phyloP scores from a whole-genome alignment of 2,888 invertebrate genomes.

The Volucella zonaria region DNA sequence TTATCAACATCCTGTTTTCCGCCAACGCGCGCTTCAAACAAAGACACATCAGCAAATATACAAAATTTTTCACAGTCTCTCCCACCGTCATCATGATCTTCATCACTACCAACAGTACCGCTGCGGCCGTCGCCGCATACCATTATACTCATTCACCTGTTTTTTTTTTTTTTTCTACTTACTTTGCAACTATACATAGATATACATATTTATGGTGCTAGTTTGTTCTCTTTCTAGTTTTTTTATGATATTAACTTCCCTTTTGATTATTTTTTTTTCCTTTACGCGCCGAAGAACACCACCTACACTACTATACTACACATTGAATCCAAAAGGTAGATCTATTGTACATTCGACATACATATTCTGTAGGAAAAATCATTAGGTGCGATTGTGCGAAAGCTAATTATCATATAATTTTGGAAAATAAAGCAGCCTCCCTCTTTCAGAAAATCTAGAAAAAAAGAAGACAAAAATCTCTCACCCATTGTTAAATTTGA shows the following conservation, averaged over 20 bases:
- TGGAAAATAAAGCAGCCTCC: conserved; percentile 33
- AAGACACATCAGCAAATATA: conserved; percentile 63
- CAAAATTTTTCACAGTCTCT: conserved; percentile 49
- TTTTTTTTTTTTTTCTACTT: conserved; percentile 46
- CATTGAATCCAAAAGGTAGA: conserved; percentile 38
- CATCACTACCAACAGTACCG: too few relatives aligned
- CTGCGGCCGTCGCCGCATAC: conserved; percentile 9
- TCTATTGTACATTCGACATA: conserved; percentile 38
- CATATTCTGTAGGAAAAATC: conserved; percentile 50
- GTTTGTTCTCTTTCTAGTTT: conserved; percentile 38
- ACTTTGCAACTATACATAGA: conserved; percentile 49
- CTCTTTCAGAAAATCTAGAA: conserved; percentile 4
- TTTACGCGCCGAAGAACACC: conserved; percentile 72
- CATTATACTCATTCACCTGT: conserved; percentile 68
- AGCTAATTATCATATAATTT: conserved; percentile 71
- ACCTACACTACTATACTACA: conserved; percentile 27
- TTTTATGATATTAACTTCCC: conserved; percentile 65
- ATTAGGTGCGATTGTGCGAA: conserved; percentile 73
- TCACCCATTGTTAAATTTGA: conserved; percentile 61
- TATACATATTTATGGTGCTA: conserved; percentile 23
- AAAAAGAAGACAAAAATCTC: conserved; percentile 45
- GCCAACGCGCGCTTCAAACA: conserved; percentile 69
- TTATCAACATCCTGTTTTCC: conserved; percentile 73
- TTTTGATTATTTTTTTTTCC: conserved; percentile 48
- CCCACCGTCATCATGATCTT: conserved; percentile 39